Evolutionary conservation across 1,140 invertebrate genomes (phyloP).

Genomic region (Hylyphantes graminicola): DNA sequence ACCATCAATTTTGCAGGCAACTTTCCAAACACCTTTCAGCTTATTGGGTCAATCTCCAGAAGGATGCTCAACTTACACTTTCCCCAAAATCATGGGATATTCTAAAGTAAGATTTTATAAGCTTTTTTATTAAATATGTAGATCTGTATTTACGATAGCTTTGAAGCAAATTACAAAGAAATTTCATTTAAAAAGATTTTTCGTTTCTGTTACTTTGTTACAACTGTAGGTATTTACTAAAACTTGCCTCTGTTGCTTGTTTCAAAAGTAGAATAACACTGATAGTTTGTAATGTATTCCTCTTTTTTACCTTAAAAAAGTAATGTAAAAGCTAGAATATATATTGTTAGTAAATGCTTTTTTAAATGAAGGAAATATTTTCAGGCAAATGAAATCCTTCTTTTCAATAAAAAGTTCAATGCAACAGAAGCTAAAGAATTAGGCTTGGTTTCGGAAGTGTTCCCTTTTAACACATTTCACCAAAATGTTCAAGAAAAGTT

Average conservation of each 20-base stretch:
- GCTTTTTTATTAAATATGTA: no score
- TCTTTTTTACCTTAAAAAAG: neutral
- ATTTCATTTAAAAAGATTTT: no score
- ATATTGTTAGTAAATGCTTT: no score
- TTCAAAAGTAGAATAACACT: neutral
- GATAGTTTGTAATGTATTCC: neutral
- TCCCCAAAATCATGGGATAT: constrained; percentile 83
- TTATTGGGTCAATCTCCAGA: constrained; percentile 83
- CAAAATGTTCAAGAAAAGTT: constrained; percentile 71
- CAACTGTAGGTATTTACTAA: neutral
- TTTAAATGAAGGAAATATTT: neutral
- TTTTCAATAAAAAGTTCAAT: constrained; percentile 82
- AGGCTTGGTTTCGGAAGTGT: constrained; percentile 80
- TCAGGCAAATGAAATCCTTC: constrained; percentile 80
- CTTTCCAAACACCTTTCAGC: constrained; percentile 88
- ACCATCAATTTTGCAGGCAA: constrained; percentile 71
- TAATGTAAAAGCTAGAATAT: no score
- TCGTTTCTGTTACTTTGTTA: no score
- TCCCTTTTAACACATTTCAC: constrained; percentile 72
- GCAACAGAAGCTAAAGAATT: constrained; percentile 76
- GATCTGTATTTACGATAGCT: no score
- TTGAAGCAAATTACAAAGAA: no score
- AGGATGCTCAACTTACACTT: constrained; percentile 84
- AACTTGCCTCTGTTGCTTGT: no score
- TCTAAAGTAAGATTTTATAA: constrained; percentile 25